Evolutionary conservation across 2,888 invertebrate genomes (phyloP).

Genomic region (Magallana nippona): DNA sequence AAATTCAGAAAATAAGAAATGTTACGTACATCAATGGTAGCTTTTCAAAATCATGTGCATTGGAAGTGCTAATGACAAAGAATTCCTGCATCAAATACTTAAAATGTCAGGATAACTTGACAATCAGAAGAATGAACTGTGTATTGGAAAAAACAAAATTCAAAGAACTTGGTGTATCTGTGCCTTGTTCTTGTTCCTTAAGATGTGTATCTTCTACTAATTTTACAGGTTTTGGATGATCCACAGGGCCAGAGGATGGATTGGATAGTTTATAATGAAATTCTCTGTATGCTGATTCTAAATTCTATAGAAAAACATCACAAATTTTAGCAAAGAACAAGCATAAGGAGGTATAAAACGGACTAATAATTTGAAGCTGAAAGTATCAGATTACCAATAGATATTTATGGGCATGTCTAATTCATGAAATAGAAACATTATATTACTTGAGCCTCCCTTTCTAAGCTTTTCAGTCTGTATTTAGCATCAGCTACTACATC

Average conservation of each 20-base stretch:
- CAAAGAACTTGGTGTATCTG: neutral
- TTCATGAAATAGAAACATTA: too few relatives aligned
- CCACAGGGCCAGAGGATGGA: slow-evolving; percentile 58
- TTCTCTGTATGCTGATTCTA: slow-evolving; percentile 70
- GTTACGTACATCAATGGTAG: too few relatives aligned
- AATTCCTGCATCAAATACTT: too few relatives aligned
- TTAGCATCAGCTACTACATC: slow-evolving; percentile 76
- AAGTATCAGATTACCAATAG: too few relatives aligned
- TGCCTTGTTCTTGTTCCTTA: neutral
- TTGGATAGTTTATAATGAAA: slow-evolving; percentile 74
- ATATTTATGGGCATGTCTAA: too few relatives aligned
- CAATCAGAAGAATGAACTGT: too few relatives aligned
- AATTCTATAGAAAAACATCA: slow-evolving; percentile 56
- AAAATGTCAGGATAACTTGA: too few relatives aligned
- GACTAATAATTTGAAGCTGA: too few relatives aligned
- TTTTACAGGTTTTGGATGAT: slow-evolving; percentile 41
- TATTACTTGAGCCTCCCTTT: slow-evolving; percentile 75
- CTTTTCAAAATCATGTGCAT: too few relatives aligned
- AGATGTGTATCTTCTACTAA: neutral
- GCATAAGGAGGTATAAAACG: neutral
- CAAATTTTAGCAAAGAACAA: neutral
- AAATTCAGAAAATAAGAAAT: neutral
- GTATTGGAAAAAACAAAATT: too few relatives aligned
- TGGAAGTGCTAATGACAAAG: too few relatives aligned
- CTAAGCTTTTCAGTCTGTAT: slow-evolving; percentile 73